Evolutionary conservation across 1,140 invertebrate species (phyloP).

Genomic region (Lordiphosa clarofinis): DNA sequence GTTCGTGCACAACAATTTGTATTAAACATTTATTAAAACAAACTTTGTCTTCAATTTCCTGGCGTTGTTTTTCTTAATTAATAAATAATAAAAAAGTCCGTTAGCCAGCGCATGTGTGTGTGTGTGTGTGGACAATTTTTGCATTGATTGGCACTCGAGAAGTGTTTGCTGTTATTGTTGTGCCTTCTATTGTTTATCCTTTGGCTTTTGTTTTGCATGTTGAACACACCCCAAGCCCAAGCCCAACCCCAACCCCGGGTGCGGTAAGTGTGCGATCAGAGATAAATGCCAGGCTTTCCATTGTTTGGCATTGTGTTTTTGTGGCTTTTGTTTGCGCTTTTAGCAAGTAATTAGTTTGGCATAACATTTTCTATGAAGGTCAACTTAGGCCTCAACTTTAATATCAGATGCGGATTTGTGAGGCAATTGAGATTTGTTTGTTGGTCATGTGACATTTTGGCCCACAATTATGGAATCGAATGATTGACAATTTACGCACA

Average conservation of each 20-base stretch:
- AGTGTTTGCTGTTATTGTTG: constrained; percentile 16
- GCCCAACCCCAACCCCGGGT: neutral
- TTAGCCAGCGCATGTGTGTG: neutral
- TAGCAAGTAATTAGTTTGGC: constrained; percentile 66
- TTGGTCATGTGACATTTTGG: constrained; percentile 48
- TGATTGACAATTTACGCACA: too few relatives aligned
- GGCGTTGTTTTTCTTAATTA: too few relatives aligned
- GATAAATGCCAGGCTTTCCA: constrained; percentile 35
- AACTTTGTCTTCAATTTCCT: too few relatives aligned
- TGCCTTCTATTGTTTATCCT: constrained; percentile 12
- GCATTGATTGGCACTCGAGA: constrained; percentile 62
- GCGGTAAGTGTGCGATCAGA: constrained; percentile 41
- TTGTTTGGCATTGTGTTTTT: constrained; percentile 39
- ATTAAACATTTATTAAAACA: too few relatives aligned
- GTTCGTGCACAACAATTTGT: too few relatives aligned
- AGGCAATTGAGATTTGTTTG: too few relatives aligned
- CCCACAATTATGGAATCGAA: neutral
- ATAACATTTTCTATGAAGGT: constrained; percentile 27
- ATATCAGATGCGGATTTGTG: too few relatives aligned
- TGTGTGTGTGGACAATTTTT: constrained; percentile 21
- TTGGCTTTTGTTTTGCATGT: constrained; percentile 39
- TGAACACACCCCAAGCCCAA: neutral
- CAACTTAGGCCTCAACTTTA: neutral
- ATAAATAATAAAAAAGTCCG: too few relatives aligned
- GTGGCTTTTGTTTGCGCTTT: constrained; percentile 58